Evolutionary conservation across 2,113 vertebrate genomes (phyloP).

Genomic region (Pluvianellus socialis): DNA sequence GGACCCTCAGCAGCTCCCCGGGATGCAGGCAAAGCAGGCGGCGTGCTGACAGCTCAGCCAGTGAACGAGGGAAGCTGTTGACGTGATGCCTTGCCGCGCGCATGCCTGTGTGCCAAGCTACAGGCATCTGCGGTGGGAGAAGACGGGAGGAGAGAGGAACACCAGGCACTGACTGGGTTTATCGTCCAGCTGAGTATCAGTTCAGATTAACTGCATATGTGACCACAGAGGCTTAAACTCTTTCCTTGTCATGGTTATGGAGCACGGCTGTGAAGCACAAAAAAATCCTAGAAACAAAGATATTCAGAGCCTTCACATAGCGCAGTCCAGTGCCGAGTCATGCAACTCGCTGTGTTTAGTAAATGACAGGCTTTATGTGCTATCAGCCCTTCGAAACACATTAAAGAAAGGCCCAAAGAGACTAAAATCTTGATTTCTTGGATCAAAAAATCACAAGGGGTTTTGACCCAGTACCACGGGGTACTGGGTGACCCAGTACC

Average conservation of each 20-base stretch:
- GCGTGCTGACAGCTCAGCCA: not conserved
- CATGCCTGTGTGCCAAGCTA: not conserved
- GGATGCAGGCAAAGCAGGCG: fast-evolving
- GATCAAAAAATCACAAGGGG: not conserved
- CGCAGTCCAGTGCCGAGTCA: fast-evolving
- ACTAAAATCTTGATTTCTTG: not conserved
- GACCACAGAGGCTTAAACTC: not conserved
- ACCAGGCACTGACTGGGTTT: not conserved
- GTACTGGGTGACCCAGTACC: no score
- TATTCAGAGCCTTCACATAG: not conserved
- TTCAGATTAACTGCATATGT: not conserved
- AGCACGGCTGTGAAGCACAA: not conserved
- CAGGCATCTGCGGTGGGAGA: fast-evolving
- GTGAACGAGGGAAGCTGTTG: not conserved
- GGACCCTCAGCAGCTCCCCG: not conserved
- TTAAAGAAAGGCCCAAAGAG: not conserved
- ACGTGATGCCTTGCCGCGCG: not conserved
- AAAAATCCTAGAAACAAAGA: not conserved
- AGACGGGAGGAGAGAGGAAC: not conserved
- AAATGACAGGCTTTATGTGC: not conserved
- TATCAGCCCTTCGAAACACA: not conserved
- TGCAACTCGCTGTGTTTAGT: fast-evolving
- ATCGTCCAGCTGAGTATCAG: not conserved
- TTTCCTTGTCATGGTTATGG: not conserved
- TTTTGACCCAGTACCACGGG: not conserved